A percentile compares a stretch with the other conserved stretches of the same genome.
Conservation (phyloP, 2,888 invertebrate genomes). For the Ormyrus rosae region DNA sequence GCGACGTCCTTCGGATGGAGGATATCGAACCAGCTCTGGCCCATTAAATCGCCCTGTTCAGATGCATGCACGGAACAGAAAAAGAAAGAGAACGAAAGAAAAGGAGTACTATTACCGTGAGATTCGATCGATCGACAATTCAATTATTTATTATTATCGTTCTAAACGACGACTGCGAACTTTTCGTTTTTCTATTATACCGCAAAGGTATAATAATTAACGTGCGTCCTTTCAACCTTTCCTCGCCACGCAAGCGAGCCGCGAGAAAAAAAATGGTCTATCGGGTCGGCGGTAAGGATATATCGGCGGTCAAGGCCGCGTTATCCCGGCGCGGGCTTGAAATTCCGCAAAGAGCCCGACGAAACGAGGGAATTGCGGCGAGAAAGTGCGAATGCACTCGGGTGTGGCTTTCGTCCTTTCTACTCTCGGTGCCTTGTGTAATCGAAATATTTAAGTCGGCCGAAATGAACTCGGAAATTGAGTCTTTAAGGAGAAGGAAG, state of each 20-base stretch:
- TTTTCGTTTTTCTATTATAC: neutral
- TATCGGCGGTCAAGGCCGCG: conserved; percentile 41
- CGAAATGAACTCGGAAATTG: too few relatives aligned
- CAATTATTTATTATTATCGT: too few relatives aligned
- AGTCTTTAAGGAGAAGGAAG: too few relatives aligned
- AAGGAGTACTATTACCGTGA: conserved; percentile 39
- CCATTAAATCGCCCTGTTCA: conserved; percentile 87
- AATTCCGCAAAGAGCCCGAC: conserved; percentile 32
- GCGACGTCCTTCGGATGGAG: conserved; percentile 95
- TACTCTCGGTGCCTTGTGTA: conserved; percentile 11
- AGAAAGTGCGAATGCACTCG: conserved; percentile 51
- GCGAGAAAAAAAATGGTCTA: conserved; percentile 36
- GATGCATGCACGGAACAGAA: conserved; percentile 41
- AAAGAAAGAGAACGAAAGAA: conserved; percentile 53
- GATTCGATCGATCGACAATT: too few relatives aligned
- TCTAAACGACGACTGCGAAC: too few relatives aligned
- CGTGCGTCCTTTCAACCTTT: too few relatives aligned
- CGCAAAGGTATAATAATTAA: neutral
- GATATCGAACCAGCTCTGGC: conserved; percentile 96
- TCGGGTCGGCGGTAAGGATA: conserved; percentile 50
- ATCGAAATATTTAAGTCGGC: neutral
- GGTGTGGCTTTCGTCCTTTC: conserved; percentile 57
- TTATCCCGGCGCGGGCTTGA: conserved; percentile 24
- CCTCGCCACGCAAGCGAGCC: too few relatives aligned
- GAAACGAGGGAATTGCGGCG: conserved; percentile 17